Base-by-base conservation (phyloP, 30 jellyfish, hydroid and myxozoan genomes). In the Pseudorhiza aurosa region DNA sequence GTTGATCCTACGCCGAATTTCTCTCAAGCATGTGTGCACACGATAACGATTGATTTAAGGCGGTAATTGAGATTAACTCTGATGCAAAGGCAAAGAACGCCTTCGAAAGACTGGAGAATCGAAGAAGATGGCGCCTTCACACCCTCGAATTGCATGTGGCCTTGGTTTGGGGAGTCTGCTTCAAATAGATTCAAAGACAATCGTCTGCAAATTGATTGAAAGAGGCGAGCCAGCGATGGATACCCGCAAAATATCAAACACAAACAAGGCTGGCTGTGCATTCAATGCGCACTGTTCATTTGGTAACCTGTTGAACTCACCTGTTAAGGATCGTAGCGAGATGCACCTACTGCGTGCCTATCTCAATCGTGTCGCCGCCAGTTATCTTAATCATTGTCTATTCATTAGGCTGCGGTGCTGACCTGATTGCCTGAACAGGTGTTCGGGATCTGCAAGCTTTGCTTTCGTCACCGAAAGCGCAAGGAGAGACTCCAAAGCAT, bases 121-220 rank as follows among this genome's bases (percentile, higher is more conserved):
- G 6, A 53, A 36, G 25, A 53, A 53, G 12, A 19, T 53, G 67
- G 67, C 67, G 67, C 36, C 67, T 15, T 53, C 17, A 19, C 67
- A 53, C 24, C 36, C 32, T 53, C 17, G 36, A 19, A 14, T 53
- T 5, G 44, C 86, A 12, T 72, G 76, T 31, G 80, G 74, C 72
- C 33, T 22, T 65, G 15, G 36, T 55, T 58, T 56, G 74, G 57
- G 74, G 65, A 57, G 77, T 39, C 69, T n/a, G 21, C n/a, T 43
- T 35, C 33, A 62, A 77, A 62, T 77, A 74, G 81, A 33, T 60
- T 60, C 44, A 31, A 62, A 77, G 89, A 77, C 89, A 59, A 64
- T 77, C 47, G 89, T 77, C 89, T 77, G 32, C 47, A 45, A 33
- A 24, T 31, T 49, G 40, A 77, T 77, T 77, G 67, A 77, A 77